Evolutionary conservation across 1,140 invertebrate genomes (phyloP).

Genomic region (Drosophila suzukii): DNA sequence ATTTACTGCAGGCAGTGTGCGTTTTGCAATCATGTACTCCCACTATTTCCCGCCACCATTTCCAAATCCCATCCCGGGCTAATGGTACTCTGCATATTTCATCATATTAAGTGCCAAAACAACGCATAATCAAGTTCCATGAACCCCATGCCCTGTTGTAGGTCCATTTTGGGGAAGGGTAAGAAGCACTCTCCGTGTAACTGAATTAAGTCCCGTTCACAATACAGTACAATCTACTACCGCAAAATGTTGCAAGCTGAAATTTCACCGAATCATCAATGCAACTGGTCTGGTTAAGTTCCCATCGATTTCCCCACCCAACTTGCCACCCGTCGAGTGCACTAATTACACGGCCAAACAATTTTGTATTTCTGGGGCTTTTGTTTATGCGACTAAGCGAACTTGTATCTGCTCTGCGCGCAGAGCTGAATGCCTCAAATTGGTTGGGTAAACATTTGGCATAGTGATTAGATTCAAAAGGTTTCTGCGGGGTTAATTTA

Average conservation of each 20-base stretch:
- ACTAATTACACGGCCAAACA: conserved; percentile 69
- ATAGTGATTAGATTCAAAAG: conserved; percentile 7
- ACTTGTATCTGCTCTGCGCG: conserved; percentile 27
- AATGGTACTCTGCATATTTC: conserved; percentile 82
- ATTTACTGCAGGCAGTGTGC: conserved; percentile 39
- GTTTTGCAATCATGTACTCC: conserved; percentile 38
- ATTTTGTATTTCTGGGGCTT: conserved; percentile 56
- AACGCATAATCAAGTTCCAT: conserved; percentile 75
- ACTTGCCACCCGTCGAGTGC: conserved; percentile 43
- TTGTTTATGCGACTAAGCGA: conserved; percentile 55
- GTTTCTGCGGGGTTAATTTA: not conserved
- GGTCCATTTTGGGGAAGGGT: conserved; percentile 13
- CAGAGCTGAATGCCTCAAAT: conserved; percentile 42
- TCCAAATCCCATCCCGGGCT: conserved; percentile 22
- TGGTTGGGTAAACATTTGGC: conserved; percentile 55
- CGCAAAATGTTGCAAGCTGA: conserved; percentile 28
- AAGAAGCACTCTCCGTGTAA: conserved; percentile 35
- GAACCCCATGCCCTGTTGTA: conserved; percentile 24
- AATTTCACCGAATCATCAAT: conserved; percentile 38
- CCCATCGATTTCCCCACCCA: not conserved
- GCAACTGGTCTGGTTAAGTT: conserved; percentile 17
- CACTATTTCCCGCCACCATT: not conserved
- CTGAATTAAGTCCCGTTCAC: conserved; percentile 16
- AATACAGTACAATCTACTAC: not conserved
- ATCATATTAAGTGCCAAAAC: conserved; percentile 82